Conservation (phyloP, 2,888 invertebrate species). For the Cantharis nigra region DNA sequence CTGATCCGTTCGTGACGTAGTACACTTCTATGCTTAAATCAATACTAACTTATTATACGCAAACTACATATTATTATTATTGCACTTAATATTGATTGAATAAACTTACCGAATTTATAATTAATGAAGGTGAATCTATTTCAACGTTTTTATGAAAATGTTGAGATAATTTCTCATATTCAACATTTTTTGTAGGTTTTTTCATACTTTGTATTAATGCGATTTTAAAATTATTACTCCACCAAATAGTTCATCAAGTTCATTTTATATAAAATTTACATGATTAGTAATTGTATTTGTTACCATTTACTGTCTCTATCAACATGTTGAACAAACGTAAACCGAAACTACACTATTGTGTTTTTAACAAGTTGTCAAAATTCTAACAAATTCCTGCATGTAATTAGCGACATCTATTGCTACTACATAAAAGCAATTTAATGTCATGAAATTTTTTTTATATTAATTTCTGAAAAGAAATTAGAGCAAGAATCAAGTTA, state of each 20-base stretch:
- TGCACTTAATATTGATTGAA: background rate
- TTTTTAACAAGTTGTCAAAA: background rate
- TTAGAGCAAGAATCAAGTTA: background rate
- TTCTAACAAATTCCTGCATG: background rate
- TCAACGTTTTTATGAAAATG: constrained; percentile 47
- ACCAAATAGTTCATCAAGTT: background rate
- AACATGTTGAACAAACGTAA: background rate
- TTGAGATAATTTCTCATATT: constrained; percentile 54
- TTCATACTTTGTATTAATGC: constrained; percentile 43
- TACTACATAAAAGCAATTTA: background rate
- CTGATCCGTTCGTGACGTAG: background rate
- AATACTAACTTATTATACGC: background rate
- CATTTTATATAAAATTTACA: background rate
- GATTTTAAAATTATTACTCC: background rate
- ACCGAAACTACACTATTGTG: background rate
- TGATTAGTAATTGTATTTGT: background rate
- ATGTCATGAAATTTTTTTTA: background rate
- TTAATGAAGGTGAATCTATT: constrained; percentile 40
- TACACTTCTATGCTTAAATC: background rate
- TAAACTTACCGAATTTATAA: constrained; percentile 41
- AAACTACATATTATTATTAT: background rate
- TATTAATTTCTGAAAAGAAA: too few relatives aligned
- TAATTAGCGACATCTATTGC: background rate
- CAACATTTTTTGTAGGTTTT: constrained; percentile 49
- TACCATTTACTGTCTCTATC: background rate